Conservation (phyloP, 2,113 vertebrate genomes). For the Cisticola juncidis region DNA sequence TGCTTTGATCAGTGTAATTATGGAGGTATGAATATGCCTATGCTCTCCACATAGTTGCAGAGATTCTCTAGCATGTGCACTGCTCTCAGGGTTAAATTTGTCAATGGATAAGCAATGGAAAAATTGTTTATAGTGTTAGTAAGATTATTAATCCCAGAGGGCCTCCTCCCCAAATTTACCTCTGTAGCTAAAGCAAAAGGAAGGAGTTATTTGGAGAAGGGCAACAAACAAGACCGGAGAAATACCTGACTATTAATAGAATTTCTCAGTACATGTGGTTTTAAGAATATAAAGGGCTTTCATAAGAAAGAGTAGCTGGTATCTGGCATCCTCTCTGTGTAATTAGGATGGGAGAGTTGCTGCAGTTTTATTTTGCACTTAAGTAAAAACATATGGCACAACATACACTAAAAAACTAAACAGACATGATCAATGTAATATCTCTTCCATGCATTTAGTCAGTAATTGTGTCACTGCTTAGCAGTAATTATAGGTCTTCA, state of each 20-base stretch:
- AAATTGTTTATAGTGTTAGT: constrained; percentile 9
- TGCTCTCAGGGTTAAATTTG: constrained; percentile 23
- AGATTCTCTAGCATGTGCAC: neutral
- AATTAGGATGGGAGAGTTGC: neutral
- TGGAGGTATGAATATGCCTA: neutral
- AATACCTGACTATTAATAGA: constrained; percentile 61
- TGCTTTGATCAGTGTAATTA: neutral
- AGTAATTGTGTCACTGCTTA: neutral
- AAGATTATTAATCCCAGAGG: constrained; percentile 48
- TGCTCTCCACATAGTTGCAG: neutral
- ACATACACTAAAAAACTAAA: neutral
- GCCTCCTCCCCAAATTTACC: constrained; percentile 32
- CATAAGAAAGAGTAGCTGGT: constrained; percentile 12
- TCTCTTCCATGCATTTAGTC: neutral
- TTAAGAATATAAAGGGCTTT: constrained; percentile 33
- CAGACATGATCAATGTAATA: neutral
- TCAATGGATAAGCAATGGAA: constrained; percentile 48
- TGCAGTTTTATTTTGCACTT: neutral
- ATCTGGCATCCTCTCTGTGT: constrained; percentile 23
- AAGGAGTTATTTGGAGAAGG: constrained; percentile 45
- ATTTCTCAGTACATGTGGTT: constrained; percentile 42
- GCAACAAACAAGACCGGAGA: constrained; percentile 19
- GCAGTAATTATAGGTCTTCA: neutral
- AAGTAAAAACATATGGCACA: constrained; percentile 30
- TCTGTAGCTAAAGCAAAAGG: constrained; percentile 47